Evolutionary conservation across 2,113 vertebrate genomes (phyloP), one percentile per base, ranked within the genome.

Genomic region (Perccottus glenii): DNA sequence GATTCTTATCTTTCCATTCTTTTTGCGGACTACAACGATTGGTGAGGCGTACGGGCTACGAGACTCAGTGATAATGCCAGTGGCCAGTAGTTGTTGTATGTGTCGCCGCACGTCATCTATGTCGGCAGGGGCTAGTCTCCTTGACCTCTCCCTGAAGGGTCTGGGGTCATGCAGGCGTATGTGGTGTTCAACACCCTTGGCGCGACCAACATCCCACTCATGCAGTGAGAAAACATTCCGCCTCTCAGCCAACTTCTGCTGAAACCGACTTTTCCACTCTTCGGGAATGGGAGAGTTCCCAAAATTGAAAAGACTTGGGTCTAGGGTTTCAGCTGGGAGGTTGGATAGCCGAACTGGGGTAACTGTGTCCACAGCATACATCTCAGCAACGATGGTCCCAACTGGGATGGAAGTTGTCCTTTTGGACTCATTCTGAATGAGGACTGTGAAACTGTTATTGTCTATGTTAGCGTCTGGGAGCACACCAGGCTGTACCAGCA

Each of bases 191-290:
- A 49, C 56, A 5, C 56, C 64, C 14, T 61, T 60, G 7, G 43
- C 7, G 52, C 71, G 70, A 2, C 60, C 77, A 8, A 80, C 51
- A 67, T 62, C 67, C 49, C 60, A 67, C 19, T 80, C 62, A 65
- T 58, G 52, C 11, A 12, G 27, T 6, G 62, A 75, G n/a, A 71
- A 80, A n/a, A 64, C 46, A 5, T 63, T 45, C 9, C 38, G 62
- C 5, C 47, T 42, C 11, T 75, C 72, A 32, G 67, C 61, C 65
- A 79, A 49, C 27, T 69, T 80, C 7, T 6, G 4, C 6, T 40
- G 16, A 0, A 77, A 27, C 6, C 68, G 14, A 1, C 56, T 43
- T 11, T 72, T 77, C 66, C 66, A 74, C 6, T 68, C 58, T 16
- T 64, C 11, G 6, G 71, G 47, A 1, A 59, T 42, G 10, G 58